Percentiles rank a stretch among this genome's conserved stretches.
These are phyloP conservation scores for Nemotelus pantherinus DNA, from an alignment of 2,888 invertebrate genomes.

Conservation along the genomic window DNA sequence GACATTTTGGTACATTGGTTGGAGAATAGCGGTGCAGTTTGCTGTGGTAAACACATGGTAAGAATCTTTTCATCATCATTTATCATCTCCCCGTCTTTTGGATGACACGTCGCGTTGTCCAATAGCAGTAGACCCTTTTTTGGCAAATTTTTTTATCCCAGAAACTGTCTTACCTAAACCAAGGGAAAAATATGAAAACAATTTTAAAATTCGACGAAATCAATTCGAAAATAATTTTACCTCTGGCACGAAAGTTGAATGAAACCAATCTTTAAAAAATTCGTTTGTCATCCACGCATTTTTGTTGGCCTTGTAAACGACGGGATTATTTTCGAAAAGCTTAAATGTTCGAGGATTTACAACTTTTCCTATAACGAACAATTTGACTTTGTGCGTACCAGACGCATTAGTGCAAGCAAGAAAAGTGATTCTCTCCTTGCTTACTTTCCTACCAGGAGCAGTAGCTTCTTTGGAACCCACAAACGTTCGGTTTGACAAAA, in stretches of 20 bases:
- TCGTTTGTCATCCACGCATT: no score
- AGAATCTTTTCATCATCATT: not conserved
- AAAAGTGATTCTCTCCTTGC: not conserved
- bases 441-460: slow-evolving; percentile 1
- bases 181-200: not conserved
- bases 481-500: no score
- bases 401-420: slow-evolving; percentile 3
- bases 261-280: no score
- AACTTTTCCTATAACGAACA: no score
- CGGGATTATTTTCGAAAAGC: no score
- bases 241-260: no score
- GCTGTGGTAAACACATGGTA: no score
- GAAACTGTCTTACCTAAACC: not conserved
- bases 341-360: no score
- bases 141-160: not conserved
- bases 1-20: not conserved
- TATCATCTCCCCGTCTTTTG: not conserved
- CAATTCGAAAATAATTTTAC: no score
- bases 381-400: no score
- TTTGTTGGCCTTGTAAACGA: no score
- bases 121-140: not conserved
- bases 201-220: no score
- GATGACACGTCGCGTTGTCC: not conserved
- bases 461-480: not conserved
- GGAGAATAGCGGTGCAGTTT: not conserved